Base-by-base conservation (phyloP, 2,113 vertebrate species). In the Podarcis cretensis region DNA sequence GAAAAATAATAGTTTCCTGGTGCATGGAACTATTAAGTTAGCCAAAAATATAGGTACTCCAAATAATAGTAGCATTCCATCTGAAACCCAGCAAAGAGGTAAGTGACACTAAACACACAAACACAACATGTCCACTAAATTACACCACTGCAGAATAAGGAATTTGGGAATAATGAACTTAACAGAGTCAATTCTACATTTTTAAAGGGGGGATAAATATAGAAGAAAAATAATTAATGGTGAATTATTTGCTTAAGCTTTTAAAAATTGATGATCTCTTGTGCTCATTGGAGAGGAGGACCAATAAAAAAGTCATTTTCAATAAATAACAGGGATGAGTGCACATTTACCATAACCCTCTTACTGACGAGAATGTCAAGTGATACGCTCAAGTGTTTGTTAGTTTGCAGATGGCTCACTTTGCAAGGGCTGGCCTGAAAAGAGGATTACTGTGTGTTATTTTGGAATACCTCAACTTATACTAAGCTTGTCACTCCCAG, bases 371-470 rank as follows among this genome's bases (percentile, higher is more conserved):
- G 77, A 78, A 66, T 89, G 88, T 81, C 88, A 89, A 86, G 79
- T 89, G 57, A 85, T 75, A 35, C 7, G 37, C 37, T 85, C 69
- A 81, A 82, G 84, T 89, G 83, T 89, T 86, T 84, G n/a, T 68
- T 89, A 82, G 57, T 54, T 89, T 85, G 40, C 88, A 86, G 59
- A 86, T 85, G n/a, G 81, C 73, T 88, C 77, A 87, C 69, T 89
- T 85, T 66, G 43, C 71, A 76, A 66, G 37, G 75, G 69, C 35
- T 85, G 77, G 79, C 83, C 83, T 81, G 76, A 73, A 85, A 89
- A 85, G 54, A 65, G 68, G 54, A 80, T 89, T 74, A 89, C 37
- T 73, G 21, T 20, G 37, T 48, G 40, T 81, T 81, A 85, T 81
- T 89, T 66, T 81, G 69, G 69, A 81, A 30, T 23, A 66, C 30